phyloP scores from a whole-genome alignment of 2,888 invertebrate genomes.

The Pammene fasciana region DNA sequence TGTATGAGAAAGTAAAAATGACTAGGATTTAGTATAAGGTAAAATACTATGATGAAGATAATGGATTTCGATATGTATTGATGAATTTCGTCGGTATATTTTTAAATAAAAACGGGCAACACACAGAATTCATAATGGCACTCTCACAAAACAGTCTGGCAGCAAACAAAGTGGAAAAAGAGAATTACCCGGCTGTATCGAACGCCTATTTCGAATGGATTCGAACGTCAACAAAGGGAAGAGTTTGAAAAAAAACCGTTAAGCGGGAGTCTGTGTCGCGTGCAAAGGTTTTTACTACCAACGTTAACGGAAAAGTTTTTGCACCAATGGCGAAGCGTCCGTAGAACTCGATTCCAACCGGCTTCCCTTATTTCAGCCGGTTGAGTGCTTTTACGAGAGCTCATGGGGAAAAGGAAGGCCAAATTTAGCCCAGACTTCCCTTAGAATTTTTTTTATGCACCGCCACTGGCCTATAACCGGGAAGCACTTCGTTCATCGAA shows the following conservation, averaged over 20 bases:
- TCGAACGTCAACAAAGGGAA: constrained; percentile 79
- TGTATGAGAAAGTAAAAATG: not conserved
- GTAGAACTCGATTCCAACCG: no score
- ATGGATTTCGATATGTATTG: not conserved
- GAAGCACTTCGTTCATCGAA: no score
- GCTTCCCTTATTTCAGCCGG: no score
- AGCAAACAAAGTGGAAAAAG: constrained; percentile 59
- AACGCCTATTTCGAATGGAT: constrained; percentile 74
- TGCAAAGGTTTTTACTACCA: not conserved
- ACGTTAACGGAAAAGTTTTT: no score
- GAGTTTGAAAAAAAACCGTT: constrained; percentile 43
- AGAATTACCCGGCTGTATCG: constrained; percentile 67
- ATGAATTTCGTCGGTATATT: constrained; percentile 1
- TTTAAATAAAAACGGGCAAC: constrained; percentile 22
- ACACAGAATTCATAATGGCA: constrained; percentile 40
- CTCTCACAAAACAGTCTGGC: constrained; percentile 60
- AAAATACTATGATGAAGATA: not conserved
- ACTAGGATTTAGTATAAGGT: no score
- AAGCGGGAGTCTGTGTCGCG: constrained; percentile 9
- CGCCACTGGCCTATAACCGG: no score
- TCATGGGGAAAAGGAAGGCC: no score
- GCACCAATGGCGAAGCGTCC: no score
- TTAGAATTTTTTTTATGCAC: no score
- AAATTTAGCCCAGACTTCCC: no score
- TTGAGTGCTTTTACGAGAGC: no score